Base-by-base conservation (phyloP, 1,140 invertebrate genomes). In the Microplitis mediator region DNA sequence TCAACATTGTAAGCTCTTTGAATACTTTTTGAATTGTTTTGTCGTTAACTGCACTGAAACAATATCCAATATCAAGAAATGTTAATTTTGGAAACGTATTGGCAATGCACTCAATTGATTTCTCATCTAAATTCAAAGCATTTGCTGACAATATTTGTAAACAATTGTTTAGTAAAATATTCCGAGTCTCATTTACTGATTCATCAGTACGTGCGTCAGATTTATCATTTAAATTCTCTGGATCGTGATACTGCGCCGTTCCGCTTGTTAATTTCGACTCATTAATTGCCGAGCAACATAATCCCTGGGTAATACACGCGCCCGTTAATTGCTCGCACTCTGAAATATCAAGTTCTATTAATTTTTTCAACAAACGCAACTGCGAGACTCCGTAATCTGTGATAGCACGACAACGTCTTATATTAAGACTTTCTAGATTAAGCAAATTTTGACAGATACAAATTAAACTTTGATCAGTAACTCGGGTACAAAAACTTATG, bases 41-140 rank as follows among this genome's bases (percentile, higher is more conserved):
- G 82, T 94, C 91, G 3, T 91, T 92, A 1, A 93, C 88, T 5
- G 89, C 89, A 84, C 88, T 89, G 74, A 91, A 89, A 80, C 92
- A 93, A 72, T 90, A 91, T 69, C 90, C 91, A 50, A 93, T 78
- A 80, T 93, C 90, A 45, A 94, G 83, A 50, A 87, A 81, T 1
- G 80, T 84, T n/a, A 94, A 80, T 61, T 89, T 86, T 14, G 88
- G 88, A 66, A 92, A 81, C 74, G 83, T 87, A 80, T 88, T 84
- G 3, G 89, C 89, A 74, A 91, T 82, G 64, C 84, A 80, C 74
- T 89, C 89, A 11, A 93, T 81, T 34, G 89, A 88, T 71, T 80
- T 85, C 77, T 93, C 91, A 74, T 90, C 89, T 16, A 94, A 82
- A 75, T 89, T 88, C 71, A 91, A 82, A 76, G 88, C 89, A 77